Conservation (phyloP, 1,140 invertebrate genomes). For the Ctenoplectra terminalis region DNA sequence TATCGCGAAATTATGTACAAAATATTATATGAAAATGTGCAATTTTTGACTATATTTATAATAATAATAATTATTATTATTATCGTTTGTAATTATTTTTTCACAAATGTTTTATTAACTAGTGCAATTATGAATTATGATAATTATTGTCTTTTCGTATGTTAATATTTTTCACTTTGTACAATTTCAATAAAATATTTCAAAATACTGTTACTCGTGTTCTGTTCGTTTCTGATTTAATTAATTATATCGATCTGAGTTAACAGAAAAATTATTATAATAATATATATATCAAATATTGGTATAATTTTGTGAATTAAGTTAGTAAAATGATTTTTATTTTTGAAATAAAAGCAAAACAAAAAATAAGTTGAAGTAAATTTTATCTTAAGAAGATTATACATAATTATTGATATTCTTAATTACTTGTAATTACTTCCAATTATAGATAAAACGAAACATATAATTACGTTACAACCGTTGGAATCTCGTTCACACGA, state of each 20-base stretch:
- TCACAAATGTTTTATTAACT: not conserved
- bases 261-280: too few relatives aligned
- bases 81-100: constrained; percentile 39
- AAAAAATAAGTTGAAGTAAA: too few relatives aligned
- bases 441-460: too few relatives aligned
- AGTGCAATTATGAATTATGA: not conserved
- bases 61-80: not conserved
- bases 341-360: too few relatives aligned
- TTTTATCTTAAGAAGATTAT: too few relatives aligned
- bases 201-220: not conserved
- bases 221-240: not conserved
- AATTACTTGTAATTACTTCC: too few relatives aligned
- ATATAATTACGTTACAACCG: too few relatives aligned
- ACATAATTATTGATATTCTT: too few relatives aligned
- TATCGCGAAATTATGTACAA: constrained; percentile 46
- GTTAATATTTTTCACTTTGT: constrained; percentile 14
- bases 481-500: not conserved
- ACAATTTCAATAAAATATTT: constrained; percentile 28
- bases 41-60: constrained; percentile 23
- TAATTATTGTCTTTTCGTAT: not conserved
- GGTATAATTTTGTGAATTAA: not conserved
- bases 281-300: too few relatives aligned
- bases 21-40: constrained; percentile 46
- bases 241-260: too few relatives aligned
- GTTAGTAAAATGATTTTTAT: not conserved